Evolutionary conservation across 2,888 invertebrate species (phyloP).

Genomic region (Mythimna loreyi): DNA sequence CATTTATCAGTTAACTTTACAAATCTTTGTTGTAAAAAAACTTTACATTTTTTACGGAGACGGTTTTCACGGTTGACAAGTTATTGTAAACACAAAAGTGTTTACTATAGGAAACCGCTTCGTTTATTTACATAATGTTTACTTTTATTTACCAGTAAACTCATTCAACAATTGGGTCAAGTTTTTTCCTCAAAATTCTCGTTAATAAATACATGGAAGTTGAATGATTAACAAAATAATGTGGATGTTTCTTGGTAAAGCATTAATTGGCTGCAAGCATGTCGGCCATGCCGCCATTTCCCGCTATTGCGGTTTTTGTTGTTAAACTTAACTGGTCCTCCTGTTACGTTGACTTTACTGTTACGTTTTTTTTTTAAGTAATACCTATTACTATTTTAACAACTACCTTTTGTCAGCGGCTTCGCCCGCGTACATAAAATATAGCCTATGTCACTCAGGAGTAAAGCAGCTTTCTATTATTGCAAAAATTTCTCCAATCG

Average conservation of each 20-base stretch:
- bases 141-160: slow-evolving; percentile 12
- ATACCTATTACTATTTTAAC: too few relatives aligned
- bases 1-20: too few relatives aligned
- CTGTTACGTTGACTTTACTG: slow-evolving; percentile 27
- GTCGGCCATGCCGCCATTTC: slow-evolving; percentile 60
- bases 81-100: neutral
- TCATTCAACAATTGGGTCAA: slow-evolving; percentile 36
- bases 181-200: slow-evolving; percentile 44
- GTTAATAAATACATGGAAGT: slow-evolving; percentile 54
- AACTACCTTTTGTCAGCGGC: too few relatives aligned
- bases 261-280: slow-evolving; percentile 59
- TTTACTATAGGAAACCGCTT: neutral
- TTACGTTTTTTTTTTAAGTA: neutral
- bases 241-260: slow-evolving; percentile 66
- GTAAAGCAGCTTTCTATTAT: too few relatives aligned
- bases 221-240: slow-evolving; percentile 63
- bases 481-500: too few relatives aligned
- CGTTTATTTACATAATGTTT: neutral
- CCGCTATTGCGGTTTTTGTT: slow-evolving; percentile 67
- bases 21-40: too few relatives aligned
- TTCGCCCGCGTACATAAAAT: too few relatives aligned
- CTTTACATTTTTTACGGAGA: too few relatives aligned
- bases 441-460: too few relatives aligned
- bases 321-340: slow-evolving; percentile 25
- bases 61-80: too few relatives aligned